Evolutionary conservation across 1,140 invertebrate species (phyloP).

Genomic region (Drosophila tristis): DNA sequence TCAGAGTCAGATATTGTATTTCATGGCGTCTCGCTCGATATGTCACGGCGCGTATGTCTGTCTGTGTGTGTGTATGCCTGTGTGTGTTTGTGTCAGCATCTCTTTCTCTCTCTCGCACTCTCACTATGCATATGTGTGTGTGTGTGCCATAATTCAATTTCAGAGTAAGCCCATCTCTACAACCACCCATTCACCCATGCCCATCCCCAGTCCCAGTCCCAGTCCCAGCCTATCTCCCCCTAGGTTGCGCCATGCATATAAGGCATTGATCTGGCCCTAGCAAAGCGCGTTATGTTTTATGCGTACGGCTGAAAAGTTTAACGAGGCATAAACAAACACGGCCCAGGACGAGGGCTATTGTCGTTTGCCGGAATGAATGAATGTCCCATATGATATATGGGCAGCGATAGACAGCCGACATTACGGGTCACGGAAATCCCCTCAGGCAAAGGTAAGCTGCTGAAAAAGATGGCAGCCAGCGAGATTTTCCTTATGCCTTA

Average conservation of each 20-base stretch:
- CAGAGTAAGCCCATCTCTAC: slow-evolving; percentile 40
- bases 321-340: slow-evolving; percentile 79
- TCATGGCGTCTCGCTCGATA: slow-evolving; percentile 79
- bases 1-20: slow-evolving; percentile 72
- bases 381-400: slow-evolving; percentile 47
- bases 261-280: slow-evolving; percentile 67
- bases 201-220: slow-evolving; percentile 4
- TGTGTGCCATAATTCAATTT: slow-evolving; percentile 76
- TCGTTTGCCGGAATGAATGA: slow-evolving; percentile 62
- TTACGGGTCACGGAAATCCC: not conserved
- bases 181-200: slow-evolving; percentile 34
- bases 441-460: too few relatives aligned
- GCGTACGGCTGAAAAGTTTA: slow-evolving; percentile 75
- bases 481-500: too few relatives aligned
- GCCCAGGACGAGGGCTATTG: slow-evolving; percentile 63
- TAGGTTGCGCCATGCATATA: slow-evolving; percentile 27
- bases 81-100: not conserved
- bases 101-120: slow-evolving; percentile 12
- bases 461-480: too few relatives aligned
- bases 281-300: slow-evolving; percentile 67
- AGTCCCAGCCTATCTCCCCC: slow-evolving; percentile 6
- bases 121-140: slow-evolving; percentile 18
- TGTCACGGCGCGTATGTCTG: slow-evolving; percentile 48
- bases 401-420: slow-evolving; percentile 13
- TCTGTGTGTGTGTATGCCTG: slow-evolving; percentile 3